Conservation (phyloP, 2,888 invertebrate species). For the Zaprionus lineosus region DNA sequence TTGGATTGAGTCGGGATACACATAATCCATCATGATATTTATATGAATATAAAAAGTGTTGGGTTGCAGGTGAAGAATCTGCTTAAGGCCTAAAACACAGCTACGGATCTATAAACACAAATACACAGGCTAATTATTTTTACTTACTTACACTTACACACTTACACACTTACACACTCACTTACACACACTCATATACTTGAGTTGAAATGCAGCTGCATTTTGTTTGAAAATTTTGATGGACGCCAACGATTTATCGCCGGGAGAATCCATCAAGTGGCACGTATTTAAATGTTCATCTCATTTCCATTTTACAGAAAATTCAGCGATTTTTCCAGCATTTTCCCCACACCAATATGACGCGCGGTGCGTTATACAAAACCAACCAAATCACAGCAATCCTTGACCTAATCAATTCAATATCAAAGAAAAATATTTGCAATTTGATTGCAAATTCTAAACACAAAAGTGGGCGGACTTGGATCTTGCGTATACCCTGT, state of each 20-base stretch:
- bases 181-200: not conserved
- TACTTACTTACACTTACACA: not conserved
- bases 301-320: constrained; percentile 1
- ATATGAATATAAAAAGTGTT: no score
- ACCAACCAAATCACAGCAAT: constrained; percentile 17
- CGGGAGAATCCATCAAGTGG: constrained; percentile 30
- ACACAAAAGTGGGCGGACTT: no score
- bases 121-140: constrained; percentile 19
- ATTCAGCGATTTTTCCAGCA: not conserved
- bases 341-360: not conserved
- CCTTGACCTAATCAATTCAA: constrained; percentile 32
- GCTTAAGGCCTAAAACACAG: no score
- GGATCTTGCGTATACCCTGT: no score
- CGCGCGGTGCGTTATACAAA: no score
- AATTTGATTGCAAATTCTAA: not conserved
- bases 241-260: constrained; percentile 14
- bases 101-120: no score
- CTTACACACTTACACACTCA: constrained; percentile 2
- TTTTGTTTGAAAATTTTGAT: constrained; percentile 13
- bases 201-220: constrained; percentile 3
- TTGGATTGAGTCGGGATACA: no score
- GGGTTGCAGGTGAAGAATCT: no score
- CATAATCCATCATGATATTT: no score
- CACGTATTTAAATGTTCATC: constrained; percentile 31
- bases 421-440: constrained; percentile 23